phyloP scores from a whole-genome alignment of 2,888 invertebrate genomes.

The Morpho achilles region DNA sequence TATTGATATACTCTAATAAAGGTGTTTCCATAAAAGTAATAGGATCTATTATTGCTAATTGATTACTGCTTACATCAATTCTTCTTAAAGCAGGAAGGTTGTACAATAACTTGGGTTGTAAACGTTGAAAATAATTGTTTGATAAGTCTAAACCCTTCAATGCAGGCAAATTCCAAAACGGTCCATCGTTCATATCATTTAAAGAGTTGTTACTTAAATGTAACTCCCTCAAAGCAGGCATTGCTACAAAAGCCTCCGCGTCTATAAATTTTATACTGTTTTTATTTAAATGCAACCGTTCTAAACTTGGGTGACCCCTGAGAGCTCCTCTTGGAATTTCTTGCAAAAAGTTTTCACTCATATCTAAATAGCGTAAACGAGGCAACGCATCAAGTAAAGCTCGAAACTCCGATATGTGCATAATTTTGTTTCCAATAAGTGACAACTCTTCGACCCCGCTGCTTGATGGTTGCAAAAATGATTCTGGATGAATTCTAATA shows the following conservation, averaged over 20 bases:
- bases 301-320: conserved; percentile 88
- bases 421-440: conserved; percentile 87
- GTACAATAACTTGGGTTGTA: conserved; percentile 85
- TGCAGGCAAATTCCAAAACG: conserved; percentile 91
- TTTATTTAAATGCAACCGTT: conserved; percentile 88
- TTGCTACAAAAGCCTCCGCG: conserved; percentile 88
- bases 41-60: conserved; percentile 84
- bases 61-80: conserved; percentile 88
- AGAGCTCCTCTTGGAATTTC: conserved; percentile 89
- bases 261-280: conserved; percentile 87
- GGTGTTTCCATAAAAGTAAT: conserved; percentile 86
- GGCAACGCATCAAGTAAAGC: conserved; percentile 88
- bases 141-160: conserved; percentile 91
- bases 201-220: conserved; percentile 91
- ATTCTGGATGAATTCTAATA: conserved; percentile 88
- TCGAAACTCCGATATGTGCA: conserved; percentile 85
- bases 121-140: conserved; percentile 83
- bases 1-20: conserved; percentile 87
- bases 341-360: conserved; percentile 87
- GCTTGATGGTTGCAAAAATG: conserved; percentile 86
- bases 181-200: conserved; percentile 84
- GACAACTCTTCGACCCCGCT: conserved; percentile 88
- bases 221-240: conserved; percentile 90
- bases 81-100: conserved; percentile 87
- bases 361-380: conserved; percentile 86